Evolutionary conservation across 2,888 invertebrate genomes (phyloP).

Genomic region (Biston betularia): DNA sequence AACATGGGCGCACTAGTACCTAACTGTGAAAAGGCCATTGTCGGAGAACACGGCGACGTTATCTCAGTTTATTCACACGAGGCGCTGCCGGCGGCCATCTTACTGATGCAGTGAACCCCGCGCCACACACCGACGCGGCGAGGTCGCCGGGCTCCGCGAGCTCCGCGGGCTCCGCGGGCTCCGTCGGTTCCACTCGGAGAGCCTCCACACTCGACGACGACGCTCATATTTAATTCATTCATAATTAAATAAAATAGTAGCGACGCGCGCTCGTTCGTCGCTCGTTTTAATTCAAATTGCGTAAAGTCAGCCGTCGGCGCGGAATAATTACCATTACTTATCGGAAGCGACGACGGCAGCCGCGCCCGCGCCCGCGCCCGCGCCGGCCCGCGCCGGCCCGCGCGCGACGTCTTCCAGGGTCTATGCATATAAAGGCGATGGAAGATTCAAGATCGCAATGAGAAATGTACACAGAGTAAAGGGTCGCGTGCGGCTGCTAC

Average conservation of each 20-base stretch:
- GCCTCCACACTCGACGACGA: conserved; percentile 17
- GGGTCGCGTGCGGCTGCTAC: no score
- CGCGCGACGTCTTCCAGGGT: no score
- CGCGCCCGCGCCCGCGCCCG: background rate
- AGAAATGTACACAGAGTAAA: no score
- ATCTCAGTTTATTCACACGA: background rate
- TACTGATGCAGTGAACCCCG: no score
- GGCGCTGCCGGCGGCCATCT: background rate
- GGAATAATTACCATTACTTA: conserved; percentile 10
- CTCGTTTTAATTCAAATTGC: conserved; percentile 34
- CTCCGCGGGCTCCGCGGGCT: no score
- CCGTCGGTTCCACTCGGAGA: conserved; percentile 1
- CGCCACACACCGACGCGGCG: no score
- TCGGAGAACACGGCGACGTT: background rate
- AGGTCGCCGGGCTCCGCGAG: no score
- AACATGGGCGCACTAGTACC: background rate
- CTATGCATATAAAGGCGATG: no score
- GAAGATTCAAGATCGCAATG: no score
- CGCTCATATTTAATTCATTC: conserved; percentile 34
- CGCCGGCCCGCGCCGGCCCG: background rate
- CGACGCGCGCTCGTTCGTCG: conserved; percentile 19
- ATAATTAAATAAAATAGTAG: conserved; percentile 28
- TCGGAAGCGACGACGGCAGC: background rate
- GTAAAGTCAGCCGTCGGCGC: conserved; percentile 18
- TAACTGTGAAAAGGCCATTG: background rate